These are phyloP conservation scores for Diprion similis DNA, from an alignment of 1,140 invertebrate species.

Conservation along the genomic window DNA sequence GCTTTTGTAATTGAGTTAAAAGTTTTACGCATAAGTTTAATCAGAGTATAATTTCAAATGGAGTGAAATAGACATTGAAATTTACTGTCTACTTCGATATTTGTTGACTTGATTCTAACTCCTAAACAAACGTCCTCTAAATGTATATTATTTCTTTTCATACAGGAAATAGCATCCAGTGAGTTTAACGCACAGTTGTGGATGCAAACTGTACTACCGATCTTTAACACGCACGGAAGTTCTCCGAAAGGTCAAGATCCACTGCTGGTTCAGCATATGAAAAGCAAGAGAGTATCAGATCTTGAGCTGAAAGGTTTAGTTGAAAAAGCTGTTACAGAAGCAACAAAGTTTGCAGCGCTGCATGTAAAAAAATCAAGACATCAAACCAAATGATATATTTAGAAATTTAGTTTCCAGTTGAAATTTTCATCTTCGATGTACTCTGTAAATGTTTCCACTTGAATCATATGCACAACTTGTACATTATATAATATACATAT, in stretches of 20 bases:
- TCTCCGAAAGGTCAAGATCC: constrained; percentile 64
- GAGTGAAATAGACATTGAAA: background rate
- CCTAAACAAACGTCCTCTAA: background rate
- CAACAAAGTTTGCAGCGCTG: constrained; percentile 59
- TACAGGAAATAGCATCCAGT: constrained; percentile 57
- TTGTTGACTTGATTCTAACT: constrained; percentile 26
- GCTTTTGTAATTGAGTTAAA: background rate
- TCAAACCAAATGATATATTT: constrained; percentile 22
- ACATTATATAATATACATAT: too few relatives aligned
- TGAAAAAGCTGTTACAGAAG: constrained; percentile 58
- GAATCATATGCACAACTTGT: too few relatives aligned
- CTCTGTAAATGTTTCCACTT: too few relatives aligned
- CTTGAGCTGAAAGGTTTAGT: constrained; percentile 60
- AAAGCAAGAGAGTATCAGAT: constrained; percentile 59
- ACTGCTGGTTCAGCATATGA: constrained; percentile 64
- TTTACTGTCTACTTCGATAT: constrained; percentile 21
- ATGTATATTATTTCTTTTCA: constrained; percentile 18
- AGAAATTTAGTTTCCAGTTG: too few relatives aligned
- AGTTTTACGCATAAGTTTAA: constrained; percentile 17
- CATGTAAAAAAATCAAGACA: constrained; percentile 41
- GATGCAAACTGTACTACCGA: constrained; percentile 64
- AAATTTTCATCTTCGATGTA: too few relatives aligned
- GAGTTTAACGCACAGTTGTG: constrained; percentile 69
- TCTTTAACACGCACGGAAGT: constrained; percentile 57
- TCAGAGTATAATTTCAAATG: constrained; percentile 21